These are phyloP conservation scores for Drosophila prolongata DNA, from an alignment of 2,888 invertebrate genomes.

Conservation along the genomic window DNA sequence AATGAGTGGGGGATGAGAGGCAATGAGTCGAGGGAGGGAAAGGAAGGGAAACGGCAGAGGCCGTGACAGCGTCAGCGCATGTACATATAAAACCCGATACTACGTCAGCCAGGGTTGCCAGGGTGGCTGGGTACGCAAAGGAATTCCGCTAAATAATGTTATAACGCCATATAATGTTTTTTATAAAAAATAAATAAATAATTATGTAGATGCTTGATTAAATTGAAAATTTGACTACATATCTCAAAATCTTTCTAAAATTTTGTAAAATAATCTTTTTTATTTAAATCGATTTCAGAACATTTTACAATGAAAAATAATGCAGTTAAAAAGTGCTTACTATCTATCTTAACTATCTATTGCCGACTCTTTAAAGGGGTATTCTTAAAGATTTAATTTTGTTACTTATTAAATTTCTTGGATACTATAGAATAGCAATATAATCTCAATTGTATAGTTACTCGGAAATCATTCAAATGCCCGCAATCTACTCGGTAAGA, in stretches of 20 bases:
- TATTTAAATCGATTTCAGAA: too few species aligned
- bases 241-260: too few species aligned
- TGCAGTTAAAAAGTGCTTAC: too few species aligned
- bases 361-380: too few species aligned
- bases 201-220: too few species aligned
- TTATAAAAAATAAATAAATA: too few species aligned
- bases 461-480: background rate
- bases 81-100: slow-evolving; percentile 78
- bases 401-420: background rate
- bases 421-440: background rate
- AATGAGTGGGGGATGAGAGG: slow-evolving; percentile 34
- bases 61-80: slow-evolving; percentile 78
- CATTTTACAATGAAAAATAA: too few species aligned
- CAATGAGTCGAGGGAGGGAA: slow-evolving; percentile 35
- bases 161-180: too few species aligned
- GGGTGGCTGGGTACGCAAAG: background rate
- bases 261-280: too few species aligned
- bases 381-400: too few species aligned
- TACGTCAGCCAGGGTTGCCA: slow-evolving; percentile 67
- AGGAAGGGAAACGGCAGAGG: slow-evolving; percentile 63
- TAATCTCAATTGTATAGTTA: background rate
- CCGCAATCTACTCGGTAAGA: slow-evolving; percentile 14
- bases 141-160: background rate
- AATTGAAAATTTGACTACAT: too few species aligned
- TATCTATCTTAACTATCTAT: too few species aligned